Percentiles rank a stretch among this genome's conserved stretches.
Conservation (phyloP, 2,797 vertebrate species). For the Okamejei kenojei region DNA sequence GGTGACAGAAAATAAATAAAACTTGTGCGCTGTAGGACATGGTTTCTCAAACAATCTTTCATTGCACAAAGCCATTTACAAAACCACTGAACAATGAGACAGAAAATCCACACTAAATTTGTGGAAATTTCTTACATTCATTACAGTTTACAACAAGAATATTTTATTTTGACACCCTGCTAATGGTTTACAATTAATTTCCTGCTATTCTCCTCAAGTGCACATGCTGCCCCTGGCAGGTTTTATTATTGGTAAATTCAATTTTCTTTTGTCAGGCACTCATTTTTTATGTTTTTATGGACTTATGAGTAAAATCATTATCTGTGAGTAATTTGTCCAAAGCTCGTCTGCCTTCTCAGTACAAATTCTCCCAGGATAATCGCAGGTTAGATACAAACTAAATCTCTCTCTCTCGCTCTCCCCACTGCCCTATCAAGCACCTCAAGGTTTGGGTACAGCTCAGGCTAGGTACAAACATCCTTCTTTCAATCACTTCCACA, state of each 20-base stretch:
- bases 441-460: neutral
- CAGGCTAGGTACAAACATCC: neutral
- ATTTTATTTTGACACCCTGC: slow-evolving; percentile 33
- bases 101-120: slow-evolving; percentile 36
- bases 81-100: slow-evolving; percentile 31
- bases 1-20: slow-evolving; percentile 33
- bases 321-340: neutral
- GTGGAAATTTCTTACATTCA: slow-evolving; percentile 27
- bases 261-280: neutral
- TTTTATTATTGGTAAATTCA: neutral
- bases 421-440: neutral
- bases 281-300: neutral
- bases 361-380: neutral
- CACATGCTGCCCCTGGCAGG: neutral
- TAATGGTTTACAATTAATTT: slow-evolving; percentile 30
- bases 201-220: neutral
- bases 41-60: slow-evolving; percentile 30
- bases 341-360: neutral
- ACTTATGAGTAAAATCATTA: neutral
- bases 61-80: slow-evolving; percentile 21
- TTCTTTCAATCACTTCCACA: neutral
- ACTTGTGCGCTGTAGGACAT: slow-evolving; percentile 24
- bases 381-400: neutral
- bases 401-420: neutral
- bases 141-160: slow-evolving; percentile 25